Percentiles rank a stretch among this genome's conserved stretches.
These are phyloP conservation scores for Aspidiotus rigidus DNA, from an alignment of 2,888 invertebrate genomes.

Conservation along the genomic window DNA sequence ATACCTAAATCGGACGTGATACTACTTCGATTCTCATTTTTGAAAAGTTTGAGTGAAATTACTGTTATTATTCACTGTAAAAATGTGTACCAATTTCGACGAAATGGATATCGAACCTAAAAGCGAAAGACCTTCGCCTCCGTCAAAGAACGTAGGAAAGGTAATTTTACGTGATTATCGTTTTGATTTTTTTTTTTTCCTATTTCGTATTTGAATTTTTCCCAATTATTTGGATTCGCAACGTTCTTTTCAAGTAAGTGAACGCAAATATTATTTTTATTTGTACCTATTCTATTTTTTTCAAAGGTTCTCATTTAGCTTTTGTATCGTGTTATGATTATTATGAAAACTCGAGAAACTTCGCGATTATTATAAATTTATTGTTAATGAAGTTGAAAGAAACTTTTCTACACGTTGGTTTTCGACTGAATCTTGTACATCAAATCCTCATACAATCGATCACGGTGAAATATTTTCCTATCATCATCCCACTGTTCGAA, in stretches of 20 bases:
- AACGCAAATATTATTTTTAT: background rate
- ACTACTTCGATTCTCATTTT: background rate
- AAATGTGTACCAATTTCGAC: slow-evolving; percentile 28
- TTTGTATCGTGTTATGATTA: too few species aligned
- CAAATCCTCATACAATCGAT: too few species aligned
- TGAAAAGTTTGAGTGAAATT: slow-evolving; percentile 6
- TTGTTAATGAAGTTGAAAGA: too few species aligned
- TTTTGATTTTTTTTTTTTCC: background rate
- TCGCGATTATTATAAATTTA: too few species aligned
- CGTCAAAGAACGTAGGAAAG: background rate
- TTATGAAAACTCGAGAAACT: too few species aligned
- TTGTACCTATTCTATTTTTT: background rate
- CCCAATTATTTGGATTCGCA: background rate
- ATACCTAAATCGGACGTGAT: background rate
- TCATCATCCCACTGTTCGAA: too few species aligned
- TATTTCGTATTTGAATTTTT: background rate
- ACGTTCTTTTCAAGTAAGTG: background rate
- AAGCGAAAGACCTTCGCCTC: slow-evolving; percentile 13
- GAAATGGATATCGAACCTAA: slow-evolving; percentile 34
- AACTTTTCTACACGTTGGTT: too few species aligned
- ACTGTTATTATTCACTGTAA: slow-evolving; percentile 5
- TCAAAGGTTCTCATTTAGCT: too few species aligned
- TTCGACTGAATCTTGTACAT: too few species aligned
- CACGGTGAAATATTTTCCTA: too few species aligned
- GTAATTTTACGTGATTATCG: slow-evolving; percentile 11